A percentile compares a stretch with the other conserved stretches of the same genome.
phyloP scores from a whole-genome alignment of 1,140 invertebrate genomes.

The Drosophila busckii region DNA sequence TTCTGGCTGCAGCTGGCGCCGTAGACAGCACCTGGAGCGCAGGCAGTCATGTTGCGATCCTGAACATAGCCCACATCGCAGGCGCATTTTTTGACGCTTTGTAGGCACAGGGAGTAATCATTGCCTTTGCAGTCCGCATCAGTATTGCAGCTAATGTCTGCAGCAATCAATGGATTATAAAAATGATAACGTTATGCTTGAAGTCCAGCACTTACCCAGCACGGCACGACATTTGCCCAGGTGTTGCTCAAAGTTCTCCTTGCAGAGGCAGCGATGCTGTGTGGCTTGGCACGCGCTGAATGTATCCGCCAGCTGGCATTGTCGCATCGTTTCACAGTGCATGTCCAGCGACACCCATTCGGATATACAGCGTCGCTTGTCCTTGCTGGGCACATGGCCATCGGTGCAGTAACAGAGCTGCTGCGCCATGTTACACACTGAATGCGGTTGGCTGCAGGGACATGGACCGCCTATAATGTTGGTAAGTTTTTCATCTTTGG shows the following conservation, averaged over 20 bases:
- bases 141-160: constrained; percentile 28
- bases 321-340: constrained; percentile 38
- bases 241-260: constrained; percentile 36
- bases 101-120: constrained; percentile 28
- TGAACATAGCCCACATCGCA: constrained; percentile 30
- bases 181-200: too few species aligned
- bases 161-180: background rate
- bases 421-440: constrained; percentile 36
- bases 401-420: constrained; percentile 47
- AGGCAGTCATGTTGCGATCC: constrained; percentile 37
- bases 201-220: constrained; percentile 41
- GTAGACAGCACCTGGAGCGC: constrained; percentile 15
- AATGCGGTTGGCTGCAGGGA: constrained; percentile 39
- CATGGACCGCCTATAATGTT: constrained; percentile 66
- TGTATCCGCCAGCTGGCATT: constrained; percentile 44
- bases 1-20: constrained; percentile 23
- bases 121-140: constrained; percentile 15
- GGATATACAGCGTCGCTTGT: constrained; percentile 52
- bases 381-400: constrained; percentile 44
- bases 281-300: constrained; percentile 39
- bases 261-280: constrained; percentile 39
- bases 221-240: constrained; percentile 37
- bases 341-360: constrained; percentile 23
- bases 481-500: constrained; percentile 40
- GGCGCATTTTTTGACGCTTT: constrained; percentile 27